Conservation (phyloP, 2,888 invertebrate genomes). For the Athalia rosae region DNA sequence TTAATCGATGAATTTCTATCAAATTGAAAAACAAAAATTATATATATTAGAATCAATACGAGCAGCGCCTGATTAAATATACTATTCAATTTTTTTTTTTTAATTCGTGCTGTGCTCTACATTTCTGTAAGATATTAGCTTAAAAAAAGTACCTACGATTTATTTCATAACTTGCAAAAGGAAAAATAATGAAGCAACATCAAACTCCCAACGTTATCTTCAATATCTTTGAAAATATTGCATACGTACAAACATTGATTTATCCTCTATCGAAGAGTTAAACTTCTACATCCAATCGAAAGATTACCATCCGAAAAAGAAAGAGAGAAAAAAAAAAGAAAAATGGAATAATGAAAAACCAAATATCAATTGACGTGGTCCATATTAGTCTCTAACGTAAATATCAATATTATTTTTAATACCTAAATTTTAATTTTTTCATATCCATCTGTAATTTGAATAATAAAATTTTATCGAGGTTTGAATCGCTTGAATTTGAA, state of each 20-base stretch:
- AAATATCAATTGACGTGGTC: conserved; percentile 67
- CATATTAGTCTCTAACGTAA: conserved; percentile 68
- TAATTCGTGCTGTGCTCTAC: conserved; percentile 40
- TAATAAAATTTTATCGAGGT: conserved; percentile 42
- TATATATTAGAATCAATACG: neutral
- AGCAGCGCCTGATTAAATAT: conserved; percentile 16
- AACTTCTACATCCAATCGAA: conserved; percentile 31
- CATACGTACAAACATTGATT: conserved; percentile 14
- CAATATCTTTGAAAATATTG: conserved; percentile 30
- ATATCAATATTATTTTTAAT: conserved; percentile 66
- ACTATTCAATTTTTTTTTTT: neutral
- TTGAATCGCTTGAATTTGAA: conserved; percentile 43
- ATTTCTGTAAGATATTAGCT: conserved; percentile 45
- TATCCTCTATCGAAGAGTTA: conserved; percentile 2
- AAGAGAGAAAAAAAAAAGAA: conserved; percentile 10
- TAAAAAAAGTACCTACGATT: conserved; percentile 33
- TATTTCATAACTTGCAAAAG: conserved; percentile 17
- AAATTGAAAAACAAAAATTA: neutral
- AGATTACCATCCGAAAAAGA: conserved; percentile 12
- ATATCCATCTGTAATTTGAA: conserved; percentile 36
- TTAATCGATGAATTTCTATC: conserved; percentile 26
- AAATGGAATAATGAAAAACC: conserved; percentile 41
- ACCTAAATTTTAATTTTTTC: conserved; percentile 50
- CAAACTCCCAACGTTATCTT: conserved; percentile 32
- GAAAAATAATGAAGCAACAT: conserved; percentile 6